Evolutionary conservation across 2,797 vertebrate genomes (phyloP).

Genomic region (Liparis tanakae): DNA sequence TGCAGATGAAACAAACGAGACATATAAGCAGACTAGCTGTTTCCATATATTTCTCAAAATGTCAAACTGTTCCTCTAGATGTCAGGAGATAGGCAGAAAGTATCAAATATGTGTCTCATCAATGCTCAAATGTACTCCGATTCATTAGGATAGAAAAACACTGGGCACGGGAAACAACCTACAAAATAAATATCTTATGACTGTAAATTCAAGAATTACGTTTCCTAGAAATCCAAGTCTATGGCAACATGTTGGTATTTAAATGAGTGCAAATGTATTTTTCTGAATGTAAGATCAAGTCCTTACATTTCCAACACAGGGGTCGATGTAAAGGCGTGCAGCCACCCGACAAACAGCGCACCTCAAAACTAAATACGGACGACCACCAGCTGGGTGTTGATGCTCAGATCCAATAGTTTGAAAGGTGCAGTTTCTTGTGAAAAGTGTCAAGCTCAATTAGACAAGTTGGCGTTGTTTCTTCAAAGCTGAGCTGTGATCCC

Average conservation of each 20-base stretch:
- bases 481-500: slow-evolving; percentile 71
- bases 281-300: no score
- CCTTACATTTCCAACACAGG: no score
- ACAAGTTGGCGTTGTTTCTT: slow-evolving; percentile 50
- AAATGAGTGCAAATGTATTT: background rate
- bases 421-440: slow-evolving; percentile 61
- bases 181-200: background rate
- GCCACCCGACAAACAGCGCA: no score
- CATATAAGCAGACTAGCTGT: background rate
- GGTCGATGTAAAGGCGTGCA: no score
- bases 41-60: slow-evolving; percentile 4
- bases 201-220: background rate
- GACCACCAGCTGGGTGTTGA: slow-evolving; percentile 7
- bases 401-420: slow-evolving; percentile 36
- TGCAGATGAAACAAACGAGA: background rate
- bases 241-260: background rate
- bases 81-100: background rate
- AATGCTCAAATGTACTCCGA: background rate
- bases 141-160: slow-evolving; percentile 2
- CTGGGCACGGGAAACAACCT: background rate
- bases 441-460: slow-evolving; percentile 70
- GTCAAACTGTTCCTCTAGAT: background rate
- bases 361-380: slow-evolving; percentile 3
- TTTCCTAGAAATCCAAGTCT: background rate
- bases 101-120: background rate